A percentile compares a stretch with the other conserved stretches of the same genome.
Conservation (phyloP, 2,888 invertebrate genomes). For the Ceraclea dissimilis region DNA sequence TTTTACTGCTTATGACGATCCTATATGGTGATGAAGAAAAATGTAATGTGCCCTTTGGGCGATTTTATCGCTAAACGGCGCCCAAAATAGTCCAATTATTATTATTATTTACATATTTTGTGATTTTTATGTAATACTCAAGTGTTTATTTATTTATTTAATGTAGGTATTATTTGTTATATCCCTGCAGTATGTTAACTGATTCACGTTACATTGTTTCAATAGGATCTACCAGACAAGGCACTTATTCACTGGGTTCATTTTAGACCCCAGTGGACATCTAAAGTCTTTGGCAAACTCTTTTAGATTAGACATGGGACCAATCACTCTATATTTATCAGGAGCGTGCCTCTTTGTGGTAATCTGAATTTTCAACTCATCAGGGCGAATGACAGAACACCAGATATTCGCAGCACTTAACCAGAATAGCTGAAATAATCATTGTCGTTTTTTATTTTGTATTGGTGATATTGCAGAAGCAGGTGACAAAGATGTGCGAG, state of each 20-base stretch:
- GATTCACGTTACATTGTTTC: not conserved
- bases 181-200: not conserved
- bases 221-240: conserved; percentile 68
- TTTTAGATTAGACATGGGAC: conserved; percentile 86
- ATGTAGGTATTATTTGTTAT: not conserved
- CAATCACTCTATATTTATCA: conserved; percentile 76
- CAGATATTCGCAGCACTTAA: conserved; percentile 78
- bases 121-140: no score
- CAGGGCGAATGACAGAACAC: conserved; percentile 74
- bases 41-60: no score
- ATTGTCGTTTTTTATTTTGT: no score
- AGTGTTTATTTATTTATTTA: no score
- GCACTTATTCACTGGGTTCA: conserved; percentile 89
- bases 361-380: conserved; percentile 70
- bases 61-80: no score
- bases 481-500: no score
- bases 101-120: no score
- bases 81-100: no score
- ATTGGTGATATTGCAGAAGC: no score
- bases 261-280: conserved; percentile 75
- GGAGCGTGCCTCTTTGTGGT: conserved; percentile 76
- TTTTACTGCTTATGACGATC: no score
- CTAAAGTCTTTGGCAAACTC: conserved; percentile 85
- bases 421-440: conserved; percentile 62
- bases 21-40: no score